A percentile compares a stretch with the other conserved stretches of the same genome.
Conservation (phyloP, 2,797 vertebrate genomes). For the Sciaenops ocellatus region DNA sequence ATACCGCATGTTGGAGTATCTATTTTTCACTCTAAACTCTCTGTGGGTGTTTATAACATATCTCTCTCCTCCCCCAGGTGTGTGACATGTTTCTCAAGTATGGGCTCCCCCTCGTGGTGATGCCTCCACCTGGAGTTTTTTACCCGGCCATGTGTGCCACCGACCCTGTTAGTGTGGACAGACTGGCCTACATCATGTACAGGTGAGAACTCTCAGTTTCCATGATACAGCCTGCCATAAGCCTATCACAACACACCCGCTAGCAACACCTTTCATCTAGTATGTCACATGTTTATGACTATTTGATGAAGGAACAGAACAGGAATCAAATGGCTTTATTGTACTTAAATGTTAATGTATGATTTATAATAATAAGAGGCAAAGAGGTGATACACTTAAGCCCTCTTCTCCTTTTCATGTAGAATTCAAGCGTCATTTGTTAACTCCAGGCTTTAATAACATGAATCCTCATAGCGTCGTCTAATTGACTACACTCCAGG, state of each 20-base stretch:
- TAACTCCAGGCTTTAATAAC: conserved; percentile 44
- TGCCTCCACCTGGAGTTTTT: conserved; percentile 92
- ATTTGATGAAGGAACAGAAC: conserved; percentile 51
- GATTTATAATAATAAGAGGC: conserved; percentile 64
- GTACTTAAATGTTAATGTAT: conserved; percentile 52
- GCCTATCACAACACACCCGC: not conserved
- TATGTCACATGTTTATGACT: conserved; percentile 39
- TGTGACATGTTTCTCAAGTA: conserved; percentile 92
- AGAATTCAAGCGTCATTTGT: conserved; percentile 45
- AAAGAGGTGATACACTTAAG: conserved; percentile 36
- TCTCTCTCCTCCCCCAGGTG: conserved; percentile 82
- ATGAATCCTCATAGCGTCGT: conserved; percentile 31
- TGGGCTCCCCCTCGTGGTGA: conserved; percentile 89
- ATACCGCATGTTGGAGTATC: not conserved
- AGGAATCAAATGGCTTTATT: conserved; percentile 50
- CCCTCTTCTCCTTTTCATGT: conserved; percentile 19
- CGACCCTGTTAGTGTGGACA: conserved; percentile 90
- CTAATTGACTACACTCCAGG: conserved; percentile 52
- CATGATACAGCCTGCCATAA: not conserved
- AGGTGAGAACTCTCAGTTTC: conserved; percentile 82
- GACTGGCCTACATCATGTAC: conserved; percentile 93
- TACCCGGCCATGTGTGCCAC: conserved; percentile 90
- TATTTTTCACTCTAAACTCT: not conserved
- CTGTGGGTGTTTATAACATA: not conserved
- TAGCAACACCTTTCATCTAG: conserved; percentile 22